Percentiles rank a stretch among this genome's conserved stretches.
Evolutionary conservation across 2,113 vertebrate genomes (phyloP).

Genomic region (Calidris pugnax): DNA sequence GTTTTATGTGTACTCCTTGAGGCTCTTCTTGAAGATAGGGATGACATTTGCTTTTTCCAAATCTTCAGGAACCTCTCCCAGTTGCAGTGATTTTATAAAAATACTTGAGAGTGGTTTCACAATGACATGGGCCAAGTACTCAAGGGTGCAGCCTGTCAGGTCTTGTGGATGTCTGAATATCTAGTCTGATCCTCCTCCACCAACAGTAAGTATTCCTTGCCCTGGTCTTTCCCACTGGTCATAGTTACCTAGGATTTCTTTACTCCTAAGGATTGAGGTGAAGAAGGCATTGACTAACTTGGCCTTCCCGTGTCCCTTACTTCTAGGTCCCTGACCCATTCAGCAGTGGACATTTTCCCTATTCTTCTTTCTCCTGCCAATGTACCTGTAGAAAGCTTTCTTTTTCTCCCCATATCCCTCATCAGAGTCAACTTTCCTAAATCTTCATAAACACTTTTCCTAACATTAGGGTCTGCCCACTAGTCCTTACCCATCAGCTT

Average conservation of each 20-base stretch:
- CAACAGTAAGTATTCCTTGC: background rate
- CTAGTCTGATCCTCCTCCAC: background rate
- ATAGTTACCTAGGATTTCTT: background rate
- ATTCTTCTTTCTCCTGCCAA: background rate
- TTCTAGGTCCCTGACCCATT: background rate
- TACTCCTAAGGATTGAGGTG: background rate
- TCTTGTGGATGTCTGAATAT: background rate
- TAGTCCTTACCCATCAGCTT: background rate
- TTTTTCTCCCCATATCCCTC: background rate
- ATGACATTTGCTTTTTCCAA: background rate
- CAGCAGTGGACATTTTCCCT: background rate
- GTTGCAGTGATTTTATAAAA: background rate
- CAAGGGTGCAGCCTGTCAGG: background rate
- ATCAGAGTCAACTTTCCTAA: background rate
- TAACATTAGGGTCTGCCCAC: background rate
- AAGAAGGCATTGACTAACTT: background rate
- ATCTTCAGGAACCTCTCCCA: background rate
- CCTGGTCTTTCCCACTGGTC: background rate
- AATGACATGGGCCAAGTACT: background rate
- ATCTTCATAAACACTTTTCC: background rate
- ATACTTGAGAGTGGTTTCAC: background rate
- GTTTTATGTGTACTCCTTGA: background rate
- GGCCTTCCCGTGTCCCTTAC: background rate
- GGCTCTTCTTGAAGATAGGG: background rate
- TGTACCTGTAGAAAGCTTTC: background rate